Base-by-base conservation (phyloP, 2,888 invertebrate species). In the Erannis defoliaria region DNA sequence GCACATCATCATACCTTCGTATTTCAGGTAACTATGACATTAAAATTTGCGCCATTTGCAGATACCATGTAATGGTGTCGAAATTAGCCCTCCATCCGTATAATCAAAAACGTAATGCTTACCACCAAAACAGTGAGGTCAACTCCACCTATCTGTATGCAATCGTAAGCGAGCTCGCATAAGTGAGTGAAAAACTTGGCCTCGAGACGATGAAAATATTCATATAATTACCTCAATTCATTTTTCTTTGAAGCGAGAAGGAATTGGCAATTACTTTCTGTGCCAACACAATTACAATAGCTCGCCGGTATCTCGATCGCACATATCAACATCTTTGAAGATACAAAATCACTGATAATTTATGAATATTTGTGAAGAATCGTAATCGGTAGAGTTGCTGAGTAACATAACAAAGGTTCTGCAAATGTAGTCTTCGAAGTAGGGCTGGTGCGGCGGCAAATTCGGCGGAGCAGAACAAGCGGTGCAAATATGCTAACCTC, bases 141-240 rank as follows among this genome's bases (percentile, higher is more conserved):
- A 35, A 42, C 61, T 45, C 51, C 53, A 29, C 48, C 50, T 55
- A 18, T 54, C n/a, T 23, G 12, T 51, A 26, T 61, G 55, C 55
- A 55, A 61, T 61, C 50, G 46, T 16, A 50, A 53, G 31, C 33
- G n/a, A 46, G 35, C 14, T 61, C 43, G 26, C 33, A 50, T 50
- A 58, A 55, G 46, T 55, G 42, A 61, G 18, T 21, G 53, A 70
- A 61, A 35, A 38, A 68, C 56, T 64, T 16, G 74, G 45, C 76
- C 71, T 75, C 65, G 64, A 58, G 62, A 65, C 55, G 38, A 50
- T 66, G 62, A 38, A 35, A 45, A 35, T 35, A 42, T 59, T 14
- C 23, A 19, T 23, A 40, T 33, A 23, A 33, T 42, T 56, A 33
- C 40, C 26, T 38, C 16, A 31, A 56, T 29, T 48, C 38, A 33